phyloP scores from a whole-genome alignment of 2,888 invertebrate species.

The Orgyia antiqua region DNA sequence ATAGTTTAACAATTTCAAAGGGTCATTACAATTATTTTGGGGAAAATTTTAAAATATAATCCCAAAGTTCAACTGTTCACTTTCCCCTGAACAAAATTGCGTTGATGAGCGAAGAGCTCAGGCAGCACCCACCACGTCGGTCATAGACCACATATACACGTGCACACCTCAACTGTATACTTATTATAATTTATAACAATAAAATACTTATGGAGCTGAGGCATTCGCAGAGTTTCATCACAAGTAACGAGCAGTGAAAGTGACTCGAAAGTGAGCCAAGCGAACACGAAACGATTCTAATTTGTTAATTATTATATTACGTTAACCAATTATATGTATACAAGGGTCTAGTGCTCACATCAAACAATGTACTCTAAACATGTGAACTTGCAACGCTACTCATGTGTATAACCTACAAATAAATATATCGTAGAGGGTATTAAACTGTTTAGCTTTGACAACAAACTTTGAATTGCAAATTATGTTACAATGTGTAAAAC shows the following conservation, averaged over 20 bases:
- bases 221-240: conserved; percentile 14
- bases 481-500: too few species aligned
- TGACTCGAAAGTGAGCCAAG: conserved; percentile 15
- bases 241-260: conserved; percentile 26
- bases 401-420: too few species aligned
- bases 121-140: too few species aligned
- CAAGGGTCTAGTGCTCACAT: too few species aligned
- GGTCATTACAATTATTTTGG: too few species aligned
- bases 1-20: too few species aligned
- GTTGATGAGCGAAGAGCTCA: too few species aligned
- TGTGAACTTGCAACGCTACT: too few species aligned
- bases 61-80: neutral
- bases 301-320: conserved; percentile 11
- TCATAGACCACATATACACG: conserved; percentile 1
- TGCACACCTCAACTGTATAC: conserved; percentile 3
- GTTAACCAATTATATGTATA: neutral
- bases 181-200: conserved; percentile 14
- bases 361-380: too few species aligned
- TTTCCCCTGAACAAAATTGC: conserved; percentile 18
- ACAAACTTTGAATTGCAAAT: too few species aligned
- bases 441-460: too few species aligned
- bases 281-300: conserved; percentile 12
- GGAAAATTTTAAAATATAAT: conserved; percentile 3
- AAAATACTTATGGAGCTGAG: conserved; percentile 9
- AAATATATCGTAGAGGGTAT: too few species aligned